A percentile compares a stretch with the other conserved stretches of the same genome.
Evolutionary conservation across 2,113 vertebrate genomes (phyloP).

Genomic region (Gobio gobio): DNA sequence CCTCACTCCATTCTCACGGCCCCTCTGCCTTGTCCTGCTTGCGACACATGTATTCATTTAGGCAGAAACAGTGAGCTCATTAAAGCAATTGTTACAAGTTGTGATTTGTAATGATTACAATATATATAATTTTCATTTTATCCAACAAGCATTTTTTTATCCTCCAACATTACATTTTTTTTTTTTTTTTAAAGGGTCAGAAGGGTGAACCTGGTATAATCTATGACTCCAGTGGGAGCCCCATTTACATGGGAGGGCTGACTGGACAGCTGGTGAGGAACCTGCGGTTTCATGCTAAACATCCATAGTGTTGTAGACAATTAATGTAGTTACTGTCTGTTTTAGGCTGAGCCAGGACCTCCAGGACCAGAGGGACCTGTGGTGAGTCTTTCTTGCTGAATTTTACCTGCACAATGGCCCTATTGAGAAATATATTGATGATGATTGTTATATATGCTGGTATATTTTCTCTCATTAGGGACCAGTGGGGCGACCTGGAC

Average conservation of each 20-base stretch:
- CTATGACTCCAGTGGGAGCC: slow-evolving; percentile 63
- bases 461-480: slow-evolving; percentile 75
- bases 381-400: slow-evolving; percentile 60
- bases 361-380: slow-evolving; percentile 71
- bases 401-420: not conserved
- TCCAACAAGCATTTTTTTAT: not conserved
- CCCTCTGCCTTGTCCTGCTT: too few relatives aligned
- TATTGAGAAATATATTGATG: not conserved
- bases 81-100: too few relatives aligned
- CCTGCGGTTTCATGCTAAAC: not conserved
- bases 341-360: slow-evolving; percentile 70
- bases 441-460: not conserved
- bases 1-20: too few relatives aligned
- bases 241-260: slow-evolving; percentile 61
- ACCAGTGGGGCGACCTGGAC: slow-evolving; percentile 74
- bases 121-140: not conserved
- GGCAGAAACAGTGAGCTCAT: too few relatives aligned
- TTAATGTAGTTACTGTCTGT: not conserved
- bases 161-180: not conserved
- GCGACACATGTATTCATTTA: too few relatives aligned
- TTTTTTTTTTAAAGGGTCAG: slow-evolving; percentile 66
- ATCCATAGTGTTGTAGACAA: not conserved
- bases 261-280: slow-evolving; percentile 62
- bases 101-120: too few relatives aligned
- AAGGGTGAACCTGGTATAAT: slow-evolving; percentile 77